Conservation (phyloP, 2,888 invertebrate genomes). For the Enchytraeus crypticus region DNA sequence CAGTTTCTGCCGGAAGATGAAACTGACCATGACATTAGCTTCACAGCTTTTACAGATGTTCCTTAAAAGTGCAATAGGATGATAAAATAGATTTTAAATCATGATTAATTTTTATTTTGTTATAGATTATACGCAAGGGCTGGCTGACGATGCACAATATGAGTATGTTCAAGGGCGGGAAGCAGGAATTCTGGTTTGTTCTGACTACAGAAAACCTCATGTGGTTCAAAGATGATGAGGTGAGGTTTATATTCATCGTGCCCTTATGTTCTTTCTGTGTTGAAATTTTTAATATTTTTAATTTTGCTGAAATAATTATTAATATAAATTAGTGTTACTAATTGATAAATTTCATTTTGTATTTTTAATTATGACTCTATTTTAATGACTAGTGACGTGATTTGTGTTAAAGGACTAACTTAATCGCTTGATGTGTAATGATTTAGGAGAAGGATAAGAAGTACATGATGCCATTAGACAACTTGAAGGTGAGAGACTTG, state of each 20-base stretch:
- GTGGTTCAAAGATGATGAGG: conserved; percentile 98
- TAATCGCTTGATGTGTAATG: no score
- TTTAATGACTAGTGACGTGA: not conserved
- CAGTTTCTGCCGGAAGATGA: no score
- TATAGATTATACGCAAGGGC: conserved; percentile 94
- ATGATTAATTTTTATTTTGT: not conserved
- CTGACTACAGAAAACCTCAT: conserved; percentile 94
- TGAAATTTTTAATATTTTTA: no score
- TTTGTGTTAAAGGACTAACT: no score
- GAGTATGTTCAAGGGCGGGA: conserved; percentile 98
- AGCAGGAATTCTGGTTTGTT: conserved; percentile 98
- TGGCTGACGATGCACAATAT: conserved; percentile 98
- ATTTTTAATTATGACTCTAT: no score
- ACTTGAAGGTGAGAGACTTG: conserved; percentile 86
- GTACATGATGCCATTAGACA: conserved; percentile 95
- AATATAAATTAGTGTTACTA: no score
- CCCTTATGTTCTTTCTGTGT: no score
- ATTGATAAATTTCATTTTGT: no score
- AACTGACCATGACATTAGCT: no score
- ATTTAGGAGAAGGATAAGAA: conserved; percentile 90
- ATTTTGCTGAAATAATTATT: no score
- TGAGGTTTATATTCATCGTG: no score
- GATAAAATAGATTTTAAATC: not conserved
- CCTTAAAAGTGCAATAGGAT: not conserved
- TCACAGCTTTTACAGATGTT: not conserved